A percentile compares a stretch with the other conserved stretches of the same genome.
Evolutionary conservation across 2,888 invertebrate species (phyloP).

Genomic region (Miltochrista miniata): DNA sequence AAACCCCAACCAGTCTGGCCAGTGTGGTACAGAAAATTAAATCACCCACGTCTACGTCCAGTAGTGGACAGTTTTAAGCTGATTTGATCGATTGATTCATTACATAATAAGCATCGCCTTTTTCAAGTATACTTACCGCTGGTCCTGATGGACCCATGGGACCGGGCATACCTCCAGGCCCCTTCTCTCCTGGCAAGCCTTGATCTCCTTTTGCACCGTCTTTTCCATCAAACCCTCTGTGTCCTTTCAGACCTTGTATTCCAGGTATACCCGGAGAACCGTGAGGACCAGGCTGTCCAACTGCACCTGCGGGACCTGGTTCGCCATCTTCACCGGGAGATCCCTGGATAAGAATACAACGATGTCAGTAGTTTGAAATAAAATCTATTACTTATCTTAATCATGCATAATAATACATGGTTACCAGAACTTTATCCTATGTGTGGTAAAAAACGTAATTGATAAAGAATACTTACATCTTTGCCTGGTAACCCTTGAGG

Average conservation of each 20-base stretch:
- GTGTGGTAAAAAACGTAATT: too few species aligned
- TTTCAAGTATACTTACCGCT: slow-evolving; percentile 77
- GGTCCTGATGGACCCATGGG: slow-evolving; percentile 89
- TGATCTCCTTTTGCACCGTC: slow-evolving; percentile 93
- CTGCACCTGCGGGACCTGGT: slow-evolving; percentile 87
- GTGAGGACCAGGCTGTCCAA: slow-evolving; percentile 89
- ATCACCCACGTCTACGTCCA: too few species aligned
- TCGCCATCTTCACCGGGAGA: slow-evolving; percentile 92
- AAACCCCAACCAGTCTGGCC: too few species aligned
- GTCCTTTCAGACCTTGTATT: slow-evolving; percentile 92
- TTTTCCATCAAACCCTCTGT: slow-evolving; percentile 90
- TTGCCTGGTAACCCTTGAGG: slow-evolving; percentile 89
- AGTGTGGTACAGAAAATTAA: too few species aligned
- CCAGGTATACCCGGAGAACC: slow-evolving; percentile 90
- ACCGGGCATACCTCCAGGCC: slow-evolving; percentile 86
- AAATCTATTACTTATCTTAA: too few species aligned
- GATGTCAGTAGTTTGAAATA: background rate
- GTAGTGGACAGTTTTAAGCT: too few species aligned
- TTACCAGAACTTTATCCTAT: too few species aligned
- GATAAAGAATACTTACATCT: slow-evolving; percentile 81
- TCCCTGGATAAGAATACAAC: slow-evolving; percentile 75
- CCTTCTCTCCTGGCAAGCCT: slow-evolving; percentile 90
- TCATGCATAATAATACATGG: too few species aligned
- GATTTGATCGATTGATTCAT: too few species aligned
- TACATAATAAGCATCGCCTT: too few species aligned